A percentile compares a stretch with the other conserved stretches of the same genome.
phyloP scores from a whole-genome alignment of 2,888 invertebrate genomes.

The Herminia tarsipennalis region DNA sequence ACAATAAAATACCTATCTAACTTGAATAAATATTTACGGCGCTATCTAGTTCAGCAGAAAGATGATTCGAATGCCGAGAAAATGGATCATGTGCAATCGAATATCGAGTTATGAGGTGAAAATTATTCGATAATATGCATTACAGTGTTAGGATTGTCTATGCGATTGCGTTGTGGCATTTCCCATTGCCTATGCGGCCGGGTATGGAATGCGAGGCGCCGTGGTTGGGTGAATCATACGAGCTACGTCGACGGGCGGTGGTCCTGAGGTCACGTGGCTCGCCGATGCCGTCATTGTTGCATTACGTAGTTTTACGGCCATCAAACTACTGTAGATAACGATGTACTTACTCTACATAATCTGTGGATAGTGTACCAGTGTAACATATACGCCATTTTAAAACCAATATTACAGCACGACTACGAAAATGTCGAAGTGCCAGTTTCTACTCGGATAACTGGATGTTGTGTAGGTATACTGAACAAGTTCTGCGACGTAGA shows the following conservation, averaged over 20 bases:
- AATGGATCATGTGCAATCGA: conserved; percentile 17
- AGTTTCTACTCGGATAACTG: too few species aligned
- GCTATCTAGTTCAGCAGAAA: too few species aligned
- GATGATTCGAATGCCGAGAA: too few species aligned
- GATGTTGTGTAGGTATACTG: too few species aligned
- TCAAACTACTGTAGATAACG: conserved; percentile 32
- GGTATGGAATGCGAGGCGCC: conserved; percentile 67
- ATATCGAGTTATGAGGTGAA: conserved; percentile 41
- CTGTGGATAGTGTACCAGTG: conserved; percentile 14
- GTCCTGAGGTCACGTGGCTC: conserved; percentile 68
- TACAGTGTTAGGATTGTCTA: conserved; percentile 58
- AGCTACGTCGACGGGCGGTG: conserved; percentile 45
- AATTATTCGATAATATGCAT: conserved; percentile 46
- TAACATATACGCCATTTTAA: conserved; percentile 17
- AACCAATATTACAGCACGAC: conserved; percentile 10
- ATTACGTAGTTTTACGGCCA: conserved; percentile 42
- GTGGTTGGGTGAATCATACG: conserved; percentile 68
- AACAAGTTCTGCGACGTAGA: too few species aligned
- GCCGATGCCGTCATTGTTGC: conserved; percentile 69
- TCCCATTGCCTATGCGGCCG: conserved; percentile 76
- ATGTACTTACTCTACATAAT: conserved; percentile 14
- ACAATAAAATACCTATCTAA: too few species aligned
- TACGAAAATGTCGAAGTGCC: not conserved
- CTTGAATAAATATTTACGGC: too few species aligned
- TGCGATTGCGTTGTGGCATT: conserved; percentile 71